Conservation (phyloP, 2,888 invertebrate genomes). For the Dicyrtomina minuta region DNA sequence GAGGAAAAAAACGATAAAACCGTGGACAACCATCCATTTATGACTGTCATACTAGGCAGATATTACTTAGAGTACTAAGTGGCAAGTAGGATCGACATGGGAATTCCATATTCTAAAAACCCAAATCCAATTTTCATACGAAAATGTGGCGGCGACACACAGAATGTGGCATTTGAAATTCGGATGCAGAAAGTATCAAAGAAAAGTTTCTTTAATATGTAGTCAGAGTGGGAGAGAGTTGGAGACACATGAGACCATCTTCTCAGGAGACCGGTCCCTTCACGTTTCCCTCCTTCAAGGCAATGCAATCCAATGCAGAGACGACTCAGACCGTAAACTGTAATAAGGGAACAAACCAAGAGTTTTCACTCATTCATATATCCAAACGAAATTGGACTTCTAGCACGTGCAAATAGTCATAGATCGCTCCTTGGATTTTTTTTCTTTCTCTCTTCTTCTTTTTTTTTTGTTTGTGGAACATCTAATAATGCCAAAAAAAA, state of each 20-base stretch:
- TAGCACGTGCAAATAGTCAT: constrained; percentile 20
- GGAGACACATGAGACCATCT: constrained; percentile 8
- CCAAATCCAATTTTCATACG: constrained; percentile 26
- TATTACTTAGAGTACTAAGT: constrained; percentile 28
- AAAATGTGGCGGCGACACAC: neutral
- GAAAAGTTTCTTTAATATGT: constrained; percentile 15
- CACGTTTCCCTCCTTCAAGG: neutral
- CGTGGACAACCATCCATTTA: constrained; percentile 25
- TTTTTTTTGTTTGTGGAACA: neutral
- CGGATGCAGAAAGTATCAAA: neutral
- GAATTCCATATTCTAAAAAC: constrained; percentile 13
- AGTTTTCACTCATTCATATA: neutral
- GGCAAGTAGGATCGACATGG: constrained; percentile 23
- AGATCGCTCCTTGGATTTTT: neutral
- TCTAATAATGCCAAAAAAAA: constrained; percentile 12
- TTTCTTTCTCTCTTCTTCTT: neutral
- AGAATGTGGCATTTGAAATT: neutral
- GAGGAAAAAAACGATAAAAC: constrained; percentile 6
- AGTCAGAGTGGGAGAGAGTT: neutral
- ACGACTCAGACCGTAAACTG: neutral
- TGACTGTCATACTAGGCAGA: constrained; percentile 27
- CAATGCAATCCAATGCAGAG: neutral
- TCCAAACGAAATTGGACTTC: neutral
- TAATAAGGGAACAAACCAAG: neutral
- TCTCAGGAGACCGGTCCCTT: neutral